Evolutionary conservation across 1,140 invertebrate genomes (phyloP).

Genomic region (Octopus sinensis): DNA sequence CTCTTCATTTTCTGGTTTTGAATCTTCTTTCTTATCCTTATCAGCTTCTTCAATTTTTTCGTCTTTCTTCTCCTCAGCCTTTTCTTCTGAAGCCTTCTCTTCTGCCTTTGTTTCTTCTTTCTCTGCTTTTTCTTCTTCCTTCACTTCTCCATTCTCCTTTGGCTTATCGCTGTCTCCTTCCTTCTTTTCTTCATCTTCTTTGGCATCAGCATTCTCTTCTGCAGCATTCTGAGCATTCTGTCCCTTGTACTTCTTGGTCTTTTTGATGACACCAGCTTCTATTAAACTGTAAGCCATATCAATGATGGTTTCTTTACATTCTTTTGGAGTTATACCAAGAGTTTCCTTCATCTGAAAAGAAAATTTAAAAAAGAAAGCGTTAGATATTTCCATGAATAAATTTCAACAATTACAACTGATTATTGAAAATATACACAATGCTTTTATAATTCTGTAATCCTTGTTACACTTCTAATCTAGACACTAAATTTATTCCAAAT

Average conservation of each 20-base stretch:
- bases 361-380: background rate
- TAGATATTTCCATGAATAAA: too few relatives aligned
- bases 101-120: conserved; percentile 3
- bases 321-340: conserved; percentile 53
- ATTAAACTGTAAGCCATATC: conserved; percentile 61
- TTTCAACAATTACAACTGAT: too few relatives aligned
- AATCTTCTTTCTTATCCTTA: conserved; percentile 3
- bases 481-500: too few relatives aligned
- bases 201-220: background rate
- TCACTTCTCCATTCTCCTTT: conserved; percentile 8
- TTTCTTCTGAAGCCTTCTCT: background rate
- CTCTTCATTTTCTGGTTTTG: conserved; percentile 10
- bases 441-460: too few relatives aligned
- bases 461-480: too few relatives aligned
- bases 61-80: background rate
- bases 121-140: background rate
- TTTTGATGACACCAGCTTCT: conserved; percentile 58
- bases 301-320: conserved; percentile 55
- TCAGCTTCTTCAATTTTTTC: conserved; percentile 11
- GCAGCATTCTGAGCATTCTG: conserved; percentile 23
- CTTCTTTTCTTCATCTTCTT: conserved; percentile 12
- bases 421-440: too few relatives aligned
- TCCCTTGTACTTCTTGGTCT: conserved; percentile 56
- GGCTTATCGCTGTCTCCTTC: background rate
- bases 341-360: conserved; percentile 50